These are phyloP conservation scores for Nasonovia ribisnigri DNA, from an alignment of 2,888 invertebrate species.

Conservation along the genomic window DNA sequence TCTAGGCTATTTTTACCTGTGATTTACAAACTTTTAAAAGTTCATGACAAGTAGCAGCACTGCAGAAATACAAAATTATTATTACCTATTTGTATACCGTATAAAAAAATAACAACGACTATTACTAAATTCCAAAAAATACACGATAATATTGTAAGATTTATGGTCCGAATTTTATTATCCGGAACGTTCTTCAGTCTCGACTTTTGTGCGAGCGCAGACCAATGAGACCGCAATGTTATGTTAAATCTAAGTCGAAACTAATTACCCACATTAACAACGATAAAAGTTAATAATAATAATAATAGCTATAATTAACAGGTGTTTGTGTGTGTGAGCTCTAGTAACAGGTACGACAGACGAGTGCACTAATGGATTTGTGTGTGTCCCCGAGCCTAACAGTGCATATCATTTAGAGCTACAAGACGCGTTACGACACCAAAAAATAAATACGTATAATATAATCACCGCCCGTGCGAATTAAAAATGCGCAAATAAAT, in stretches of 20 bases:
- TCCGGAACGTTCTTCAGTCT: background rate
- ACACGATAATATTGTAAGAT: background rate
- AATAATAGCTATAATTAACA: background rate
- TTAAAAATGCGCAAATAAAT: constrained; percentile 5
- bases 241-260: background rate
- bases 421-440: background rate
- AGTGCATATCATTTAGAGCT: background rate
- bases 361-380: background rate
- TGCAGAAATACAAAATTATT: background rate
- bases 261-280: background rate
- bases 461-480: background rate
- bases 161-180: background rate
- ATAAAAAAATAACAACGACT: background rate
- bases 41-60: background rate
- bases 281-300: background rate
- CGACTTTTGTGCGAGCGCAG: background rate
- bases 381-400: background rate
- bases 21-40: background rate
- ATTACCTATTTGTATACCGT: background rate
- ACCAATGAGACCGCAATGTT: background rate
- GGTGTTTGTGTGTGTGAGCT: background rate
- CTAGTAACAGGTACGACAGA: background rate
- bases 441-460: background rate
- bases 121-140: background rate
- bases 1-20: background rate